Conservation (phyloP, 2,797 vertebrate species). For the Melanogrammus aeglefinus region DNA sequence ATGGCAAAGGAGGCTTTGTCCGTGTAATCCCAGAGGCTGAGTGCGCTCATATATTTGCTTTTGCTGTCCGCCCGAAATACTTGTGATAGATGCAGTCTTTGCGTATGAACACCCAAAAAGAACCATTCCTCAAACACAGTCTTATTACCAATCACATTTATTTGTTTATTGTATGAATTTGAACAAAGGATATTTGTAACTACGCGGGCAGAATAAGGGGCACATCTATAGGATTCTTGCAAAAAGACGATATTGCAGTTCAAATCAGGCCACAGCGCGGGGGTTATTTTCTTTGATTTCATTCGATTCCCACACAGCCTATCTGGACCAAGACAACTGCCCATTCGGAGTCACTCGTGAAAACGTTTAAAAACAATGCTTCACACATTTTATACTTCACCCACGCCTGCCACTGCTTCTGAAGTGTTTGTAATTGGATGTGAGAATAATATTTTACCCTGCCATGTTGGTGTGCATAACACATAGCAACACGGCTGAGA, state of each 20-base stretch:
- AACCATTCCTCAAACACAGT: neutral
- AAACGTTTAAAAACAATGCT: neutral
- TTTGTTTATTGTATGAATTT: neutral
- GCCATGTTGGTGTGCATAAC: no score
- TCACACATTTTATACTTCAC: neutral
- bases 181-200: neutral
- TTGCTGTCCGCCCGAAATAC: slow-evolving; percentile 14
- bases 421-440: neutral
- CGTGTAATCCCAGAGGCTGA: slow-evolving; percentile 55
- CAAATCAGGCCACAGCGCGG: no score
- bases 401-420: neutral
- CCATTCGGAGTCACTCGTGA: no score
- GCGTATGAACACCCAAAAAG: neutral
- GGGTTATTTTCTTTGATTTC: no score
- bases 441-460: no score
- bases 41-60: slow-evolving; percentile 57
- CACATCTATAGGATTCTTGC: neutral
- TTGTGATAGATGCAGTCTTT: neutral
- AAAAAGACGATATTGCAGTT: neutral
- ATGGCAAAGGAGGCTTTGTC: slow-evolving; percentile 48
- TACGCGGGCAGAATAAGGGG: neutral
- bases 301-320: neutral
- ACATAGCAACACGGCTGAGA: neutral
- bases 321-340: neutral
- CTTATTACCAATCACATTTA: no score